These are phyloP conservation scores for Idaea straminata DNA, from an alignment of 2,888 invertebrate species.

Conservation along the genomic window DNA sequence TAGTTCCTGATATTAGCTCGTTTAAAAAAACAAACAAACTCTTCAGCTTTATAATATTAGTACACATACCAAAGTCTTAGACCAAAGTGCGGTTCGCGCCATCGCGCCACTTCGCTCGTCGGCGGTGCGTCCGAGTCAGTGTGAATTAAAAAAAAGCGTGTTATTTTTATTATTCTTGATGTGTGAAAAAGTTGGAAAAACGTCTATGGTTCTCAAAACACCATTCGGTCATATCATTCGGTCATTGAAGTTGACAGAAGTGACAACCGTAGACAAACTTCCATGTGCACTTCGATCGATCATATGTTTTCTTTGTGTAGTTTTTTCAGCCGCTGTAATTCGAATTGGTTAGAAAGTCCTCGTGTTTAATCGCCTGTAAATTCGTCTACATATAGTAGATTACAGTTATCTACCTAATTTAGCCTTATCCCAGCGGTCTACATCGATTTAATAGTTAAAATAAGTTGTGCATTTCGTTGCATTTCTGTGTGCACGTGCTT, in stretches of 20 bases:
- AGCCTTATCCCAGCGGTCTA: constrained; percentile 22
- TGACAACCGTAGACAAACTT: constrained; percentile 62
- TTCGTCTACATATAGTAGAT: constrained; percentile 25
- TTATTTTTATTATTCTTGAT: too few species aligned
- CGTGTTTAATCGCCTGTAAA: constrained; percentile 37
- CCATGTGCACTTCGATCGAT: constrained; percentile 80
- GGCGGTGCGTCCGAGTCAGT: background rate
- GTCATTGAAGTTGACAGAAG: constrained; percentile 33
- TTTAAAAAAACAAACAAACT: too few species aligned
- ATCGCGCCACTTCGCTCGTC: background rate
- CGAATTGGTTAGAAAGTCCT: constrained; percentile 69
- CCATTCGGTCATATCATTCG: constrained; percentile 21
- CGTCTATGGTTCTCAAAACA: constrained; percentile 19
- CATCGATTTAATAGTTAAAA: constrained; percentile 33
- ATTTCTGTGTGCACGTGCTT: constrained; percentile 75
- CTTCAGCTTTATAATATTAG: too few species aligned
- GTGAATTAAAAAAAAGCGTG: background rate
- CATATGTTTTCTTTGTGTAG: constrained; percentile 81
- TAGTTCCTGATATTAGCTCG: too few species aligned
- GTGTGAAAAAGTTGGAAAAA: background rate
- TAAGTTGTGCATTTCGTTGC: constrained; percentile 57
- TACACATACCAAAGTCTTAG: too few species aligned
- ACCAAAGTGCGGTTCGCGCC: too few species aligned
- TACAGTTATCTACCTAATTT: constrained; percentile 24
- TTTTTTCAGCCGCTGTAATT: constrained; percentile 78